Base-by-base conservation (phyloP, 2,888 invertebrate species). In the Microctonus brassicae region DNA sequence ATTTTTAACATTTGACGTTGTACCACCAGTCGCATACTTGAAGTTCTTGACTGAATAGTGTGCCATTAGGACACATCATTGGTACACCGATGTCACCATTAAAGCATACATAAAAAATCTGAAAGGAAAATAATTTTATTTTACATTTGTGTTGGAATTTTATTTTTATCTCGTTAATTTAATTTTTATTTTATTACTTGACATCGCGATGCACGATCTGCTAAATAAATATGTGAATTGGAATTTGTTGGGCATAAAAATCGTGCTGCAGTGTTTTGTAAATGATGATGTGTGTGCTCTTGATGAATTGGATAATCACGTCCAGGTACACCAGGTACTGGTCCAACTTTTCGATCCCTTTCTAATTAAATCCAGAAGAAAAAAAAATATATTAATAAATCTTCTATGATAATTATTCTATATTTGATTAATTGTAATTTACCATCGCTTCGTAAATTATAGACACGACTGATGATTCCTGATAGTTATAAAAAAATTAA, bases 21-120 rank as follows among this genome's bases (percentile, higher is more conserved):
- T 83, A 86, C 85, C 85, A 85, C 86, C 86, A 86, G 69, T 86
- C 86, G 73, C 86, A 86, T 5, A 86, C 86, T 71, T 84, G 83
- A 29, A 83, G 80, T 58, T 82, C 78, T 74, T 85, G 81, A 75
- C 81, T 85, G 79, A 86, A 86, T 20, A 86, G 76, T 9, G 86
- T 86, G 53, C 86, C 86, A 73, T 85, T 85, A 17, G 86, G 86
- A 75, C 86, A 86, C 36, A 84, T 76, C 85, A 85, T 84, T 9
- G 85, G 82, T 20, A 84, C 84, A 17, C 84, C 84, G 0, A 78
- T 80, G 4, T 83, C 83, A 36, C 80, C 80, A 26, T 83, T 84
- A 34, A 81, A 82, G 72, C 86, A 86, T n/a, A 86, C 81, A 76
- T 83, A 85, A 73, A 86, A 86, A 33, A 84, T 81, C 86, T 86